Evolutionary conservation across 2,113 vertebrate genomes (phyloP).

Genomic region (Nothoprocta perdicaria): DNA sequence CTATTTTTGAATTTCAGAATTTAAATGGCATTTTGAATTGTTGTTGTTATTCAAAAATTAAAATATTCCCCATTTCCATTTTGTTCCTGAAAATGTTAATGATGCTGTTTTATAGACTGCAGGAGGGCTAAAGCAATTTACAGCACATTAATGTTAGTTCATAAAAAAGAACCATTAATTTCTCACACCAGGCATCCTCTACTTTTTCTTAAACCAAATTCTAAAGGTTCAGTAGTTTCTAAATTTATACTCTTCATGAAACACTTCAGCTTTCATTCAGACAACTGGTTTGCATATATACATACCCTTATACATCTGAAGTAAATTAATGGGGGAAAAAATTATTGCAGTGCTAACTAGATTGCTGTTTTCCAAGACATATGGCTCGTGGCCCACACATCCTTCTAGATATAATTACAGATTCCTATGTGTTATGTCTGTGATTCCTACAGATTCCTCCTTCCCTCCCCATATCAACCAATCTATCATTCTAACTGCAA

Average conservation of each 20-base stretch:
- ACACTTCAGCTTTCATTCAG: neutral
- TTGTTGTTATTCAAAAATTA: slow-evolving; percentile 16
- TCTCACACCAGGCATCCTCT: slow-evolving; percentile 1
- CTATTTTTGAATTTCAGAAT: neutral
- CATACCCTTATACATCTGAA: neutral
- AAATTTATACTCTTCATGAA: neutral
- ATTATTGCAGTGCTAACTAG: neutral
- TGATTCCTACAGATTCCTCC: neutral
- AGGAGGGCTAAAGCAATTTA: slow-evolving; percentile 10
- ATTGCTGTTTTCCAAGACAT: neutral
- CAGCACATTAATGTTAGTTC: slow-evolving; percentile 10
- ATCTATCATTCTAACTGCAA: neutral
- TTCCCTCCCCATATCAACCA: neutral
- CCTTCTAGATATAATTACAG: neutral
- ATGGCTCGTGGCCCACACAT: neutral
- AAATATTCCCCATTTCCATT: slow-evolving; percentile 1
- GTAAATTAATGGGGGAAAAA: neutral
- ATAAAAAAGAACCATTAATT: slow-evolving; percentile 24
- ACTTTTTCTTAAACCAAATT: neutral
- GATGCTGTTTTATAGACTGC: slow-evolving; percentile 26
- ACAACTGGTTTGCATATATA: slow-evolving; percentile 5
- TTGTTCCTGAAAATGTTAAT: slow-evolving; percentile 35
- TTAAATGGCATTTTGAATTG: neutral
- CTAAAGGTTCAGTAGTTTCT: slow-evolving; percentile 8
- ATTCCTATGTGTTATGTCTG: neutral